Base-by-base conservation (phyloP, 1,140 invertebrate genomes). In the Brachionus rotundiformis region DNA sequence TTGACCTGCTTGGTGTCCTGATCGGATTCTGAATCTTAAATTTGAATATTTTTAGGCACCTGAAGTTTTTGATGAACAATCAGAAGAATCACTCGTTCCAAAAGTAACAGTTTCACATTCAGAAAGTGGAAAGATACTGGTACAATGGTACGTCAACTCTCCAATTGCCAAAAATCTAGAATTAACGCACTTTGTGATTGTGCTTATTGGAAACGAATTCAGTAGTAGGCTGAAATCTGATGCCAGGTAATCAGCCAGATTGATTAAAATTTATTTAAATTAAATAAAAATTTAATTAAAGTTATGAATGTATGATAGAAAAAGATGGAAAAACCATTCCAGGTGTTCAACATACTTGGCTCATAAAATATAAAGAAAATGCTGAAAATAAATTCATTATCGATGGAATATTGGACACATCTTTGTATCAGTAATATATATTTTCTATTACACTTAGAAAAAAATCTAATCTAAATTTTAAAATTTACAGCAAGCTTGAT, bases 271-370 rank as follows among this genome's bases (percentile, higher is more conserved):
- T 19, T n/a, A 41, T 41, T 41, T 13, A 41, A 13, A 41, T 41
- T n/a, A n/a, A n/a, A n/a, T n/a, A n/a, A n/a, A n/a, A 41, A 13
- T 41, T 41, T 41, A 41, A 41, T 68, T 44, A 1, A 63, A 88
- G 87, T 82, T 88, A 85, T 85, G 87, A 87, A 71, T 87, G 87
- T 83, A 85, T 86, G 54, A 82, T 86, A 59, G 85, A 86, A 19
- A 85, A 86, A 83, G 85, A 86, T 63, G 85, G 85, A 10, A 83
- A 85, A 68, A 84, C 83, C 71, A 84, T 85, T 7, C 77, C 85
- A 23, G 86, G 84, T 13, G 84, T 87, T 11, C 87, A 88, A 82
- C 87, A 88, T 79, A 85, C 84, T 73, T 88, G 87, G 87, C 87
- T 87, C 7, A 0, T 33, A 5, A 79, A 79, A 41, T 23, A 54